Conservation (phyloP, 2,888 invertebrate species). For the Trachelus tabidus region DNA sequence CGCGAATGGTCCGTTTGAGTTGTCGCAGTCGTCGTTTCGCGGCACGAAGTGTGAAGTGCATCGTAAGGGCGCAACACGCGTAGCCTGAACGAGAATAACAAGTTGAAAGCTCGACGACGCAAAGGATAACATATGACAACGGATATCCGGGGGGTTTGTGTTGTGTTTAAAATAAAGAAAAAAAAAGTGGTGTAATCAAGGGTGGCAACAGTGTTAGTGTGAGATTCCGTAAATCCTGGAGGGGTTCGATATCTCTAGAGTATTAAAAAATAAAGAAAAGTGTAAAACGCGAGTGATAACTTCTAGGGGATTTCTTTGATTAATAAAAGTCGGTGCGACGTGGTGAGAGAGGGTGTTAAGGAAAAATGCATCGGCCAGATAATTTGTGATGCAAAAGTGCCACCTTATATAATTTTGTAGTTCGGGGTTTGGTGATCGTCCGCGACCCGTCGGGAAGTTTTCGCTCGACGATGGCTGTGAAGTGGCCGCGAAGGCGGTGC, state of each 20-base stretch:
- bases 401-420: background rate
- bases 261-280: background rate
- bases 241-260: background rate
- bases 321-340: background rate
- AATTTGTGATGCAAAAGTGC: constrained; percentile 1
- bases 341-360: background rate
- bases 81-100: background rate
- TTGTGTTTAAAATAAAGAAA: background rate
- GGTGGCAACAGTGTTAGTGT: background rate
- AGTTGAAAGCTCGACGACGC: background rate
- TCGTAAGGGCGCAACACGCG: background rate
- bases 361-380: background rate
- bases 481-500: constrained; percentile 61
- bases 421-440: background rate
- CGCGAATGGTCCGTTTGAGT: constrained; percentile 21
- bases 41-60: constrained; percentile 14
- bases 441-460: background rate
- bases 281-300: background rate
- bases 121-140: background rate
- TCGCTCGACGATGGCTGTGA: constrained; percentile 8
- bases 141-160: background rate
- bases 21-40: constrained; percentile 17
- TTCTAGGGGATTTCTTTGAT: background rate
- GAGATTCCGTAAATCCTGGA: background rate
- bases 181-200: background rate